Evolutionary conservation across 2,797 vertebrate species (phyloP), one percentile per base, ranked within the genome.

Genomic region (Silurus aristotelis): DNA sequence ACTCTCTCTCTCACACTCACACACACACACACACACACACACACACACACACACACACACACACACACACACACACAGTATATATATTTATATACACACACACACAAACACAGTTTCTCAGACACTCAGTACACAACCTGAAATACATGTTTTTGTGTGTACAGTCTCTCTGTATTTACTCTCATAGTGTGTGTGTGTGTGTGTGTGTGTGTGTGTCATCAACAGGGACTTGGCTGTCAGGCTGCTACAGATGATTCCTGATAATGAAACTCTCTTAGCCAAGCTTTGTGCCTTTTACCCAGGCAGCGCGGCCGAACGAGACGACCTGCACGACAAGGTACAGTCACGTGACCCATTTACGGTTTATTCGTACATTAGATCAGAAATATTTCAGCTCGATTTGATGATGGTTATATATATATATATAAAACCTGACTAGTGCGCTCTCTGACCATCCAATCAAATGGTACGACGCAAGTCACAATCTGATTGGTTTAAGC

Each of bases 281-380:
- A 97, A 98, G 89, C 94, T 99, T 1, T 99, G 98, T 90, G 96
- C 97, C 27, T 97, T 97, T 91, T 97, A 96, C 92, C 96, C 97
- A 10, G 98, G 97, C 87, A 95, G 93, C 70, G 14, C 78, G 1
- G 92, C 93, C 81, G 97, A 99, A 89, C 96, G 96, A 83, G 94
- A 96, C 89, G 95, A 96, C 46, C 93, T 99, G 27, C 97, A 96
- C 64, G 90, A 95, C 86, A 96, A 95, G 95, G 98, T 99, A 94
- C 48, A 82, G 25, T 10, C 4, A 89, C 81, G 55, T 27, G 68
- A 13, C 75, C 7, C 72, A 31, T 19, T 52, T 52, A 52, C 0
- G 48, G 48, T 52, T 7, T 52, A 52, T 52, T 7, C 1, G 48
- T 52, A 7, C 10, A 52, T 52, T 52, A 52, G 8, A 52, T 52